Base-by-base conservation (phyloP, 2,888 invertebrate genomes). In the Heliconius erato region DNA sequence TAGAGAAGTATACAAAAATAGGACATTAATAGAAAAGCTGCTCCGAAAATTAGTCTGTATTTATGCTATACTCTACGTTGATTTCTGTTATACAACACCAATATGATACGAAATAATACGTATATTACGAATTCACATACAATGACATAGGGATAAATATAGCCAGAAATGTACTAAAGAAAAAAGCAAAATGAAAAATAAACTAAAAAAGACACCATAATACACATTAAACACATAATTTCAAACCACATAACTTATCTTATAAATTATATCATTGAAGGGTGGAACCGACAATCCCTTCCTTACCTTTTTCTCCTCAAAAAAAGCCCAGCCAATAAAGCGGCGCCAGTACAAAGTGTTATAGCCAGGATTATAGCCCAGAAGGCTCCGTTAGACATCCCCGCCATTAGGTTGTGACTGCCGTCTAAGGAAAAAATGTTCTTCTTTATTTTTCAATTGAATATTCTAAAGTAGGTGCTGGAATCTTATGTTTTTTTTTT, bases 281-380 rank as follows among this genome's bases (percentile, higher is more conserved):
- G 67, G 40, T 65, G 4, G 44, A 49, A 26, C 44, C 28, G 28
- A 78, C 49, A 78, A 63, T 80, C 40, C 35, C 65, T 74, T 40
- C 63, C 72, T 85, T 88, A 95, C 95, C 93, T 93, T 90, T 91
- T 93, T 85, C 90, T 92, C n/a, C 93, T 87, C 28, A 95, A 82
- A 72, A 95, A 90, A 81, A 93, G 91, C 23, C 90, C 94, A 2
- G 91, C 93, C 54, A 91, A 91, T 7, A 91, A 85, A 4, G 93
- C 92, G 0, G 90, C 92, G 54, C 91, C 90, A 0, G 92, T 90
- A 69, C 94, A 92, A 40, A 93, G 86, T 19, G 91, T 86, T 5
- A 91, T 89, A 14, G 94, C 92, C 11, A 94, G 88, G 44, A 92
- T 87, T 23, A 96, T 92, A 0, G 92, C 91, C 95, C 95, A 95